Percentiles rank a stretch among this genome's conserved stretches.
Conservation (phyloP, 2,888 invertebrate species). For the Eledona agricola region DNA sequence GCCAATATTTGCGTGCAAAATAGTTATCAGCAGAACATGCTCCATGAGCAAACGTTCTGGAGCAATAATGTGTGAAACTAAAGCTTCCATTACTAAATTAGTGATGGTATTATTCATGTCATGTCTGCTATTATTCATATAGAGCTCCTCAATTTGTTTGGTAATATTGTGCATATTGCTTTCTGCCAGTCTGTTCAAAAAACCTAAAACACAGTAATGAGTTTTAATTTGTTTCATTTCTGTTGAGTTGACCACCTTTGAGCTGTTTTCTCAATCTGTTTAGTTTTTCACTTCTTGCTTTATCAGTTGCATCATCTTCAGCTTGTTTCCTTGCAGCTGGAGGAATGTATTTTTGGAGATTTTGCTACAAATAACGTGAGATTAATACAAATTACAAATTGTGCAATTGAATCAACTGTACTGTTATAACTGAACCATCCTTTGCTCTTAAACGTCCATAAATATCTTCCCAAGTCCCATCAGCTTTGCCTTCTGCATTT, state of each 20-base stretch:
- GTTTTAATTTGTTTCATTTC: too few relatives aligned
- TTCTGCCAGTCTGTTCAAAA: conserved; percentile 87
- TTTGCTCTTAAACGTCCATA: conserved; percentile 87
- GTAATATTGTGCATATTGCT: conserved; percentile 87
- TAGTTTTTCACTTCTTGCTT: conserved; percentile 68
- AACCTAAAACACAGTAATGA: conserved; percentile 64
- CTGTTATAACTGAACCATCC: conserved; percentile 79
- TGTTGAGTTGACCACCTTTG: conserved; percentile 75
- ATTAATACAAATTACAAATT: not conserved
- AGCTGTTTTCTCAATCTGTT: conserved; percentile 78
- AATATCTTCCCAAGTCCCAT: conserved; percentile 83
- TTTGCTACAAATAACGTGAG: conserved; percentile 1
- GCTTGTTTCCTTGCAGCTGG: conserved; percentile 77
- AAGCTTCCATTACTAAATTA: conserved; percentile 74
- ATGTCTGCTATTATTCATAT: conserved; percentile 80
- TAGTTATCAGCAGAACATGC: conserved; percentile 81
- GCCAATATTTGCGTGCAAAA: conserved; percentile 90
- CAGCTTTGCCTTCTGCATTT: conserved; percentile 47
- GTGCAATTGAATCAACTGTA: conserved; percentile 52
- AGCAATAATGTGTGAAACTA: conserved; percentile 69
- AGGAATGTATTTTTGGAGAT: conserved; percentile 74
- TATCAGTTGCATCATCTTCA: conserved; percentile 54
- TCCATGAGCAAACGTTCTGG: conserved; percentile 84
- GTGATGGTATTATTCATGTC: conserved; percentile 82
- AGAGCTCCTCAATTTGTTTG: conserved; percentile 80